Conservation (phyloP, 2,113 vertebrate species). For the Xiphorhynchus elegans region DNA sequence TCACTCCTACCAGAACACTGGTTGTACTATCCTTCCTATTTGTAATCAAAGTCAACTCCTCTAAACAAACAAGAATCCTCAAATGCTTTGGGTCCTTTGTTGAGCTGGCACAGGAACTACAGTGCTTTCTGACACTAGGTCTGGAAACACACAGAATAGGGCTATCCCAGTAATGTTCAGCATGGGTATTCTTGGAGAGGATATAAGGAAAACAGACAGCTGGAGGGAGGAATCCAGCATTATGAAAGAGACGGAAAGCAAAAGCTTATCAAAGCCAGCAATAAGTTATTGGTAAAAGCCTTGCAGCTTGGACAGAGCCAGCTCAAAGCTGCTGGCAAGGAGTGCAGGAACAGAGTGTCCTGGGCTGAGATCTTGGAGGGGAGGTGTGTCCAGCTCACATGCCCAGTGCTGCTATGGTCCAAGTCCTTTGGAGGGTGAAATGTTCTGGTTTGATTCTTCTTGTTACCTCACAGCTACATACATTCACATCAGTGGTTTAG, state of each 20-base stretch:
- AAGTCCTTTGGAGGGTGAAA: background rate
- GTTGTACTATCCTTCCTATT: background rate
- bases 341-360: background rate
- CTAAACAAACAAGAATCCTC: background rate
- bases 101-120: background rate
- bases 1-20: background rate
- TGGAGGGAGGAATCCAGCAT: background rate
- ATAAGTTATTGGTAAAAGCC: slow-evolving; percentile 9
- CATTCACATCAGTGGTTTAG: background rate
- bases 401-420: background rate
- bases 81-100: background rate
- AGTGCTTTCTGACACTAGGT: background rate
- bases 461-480: background rate
- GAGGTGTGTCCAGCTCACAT: background rate
- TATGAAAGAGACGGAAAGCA: background rate
- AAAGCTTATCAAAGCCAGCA: slow-evolving; percentile 3
- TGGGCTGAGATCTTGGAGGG: background rate
- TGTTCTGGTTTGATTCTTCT: background rate
- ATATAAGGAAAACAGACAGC: background rate
- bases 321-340: slow-evolving; percentile 20
- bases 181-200: background rate
- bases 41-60: background rate
- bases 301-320: background rate
- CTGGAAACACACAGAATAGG: background rate
- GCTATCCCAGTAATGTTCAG: background rate